Evolutionary conservation across 2,797 vertebrate genomes (phyloP), one percentile per base, ranked within the genome.

Genomic region (Labroides dimidiatus): DNA sequence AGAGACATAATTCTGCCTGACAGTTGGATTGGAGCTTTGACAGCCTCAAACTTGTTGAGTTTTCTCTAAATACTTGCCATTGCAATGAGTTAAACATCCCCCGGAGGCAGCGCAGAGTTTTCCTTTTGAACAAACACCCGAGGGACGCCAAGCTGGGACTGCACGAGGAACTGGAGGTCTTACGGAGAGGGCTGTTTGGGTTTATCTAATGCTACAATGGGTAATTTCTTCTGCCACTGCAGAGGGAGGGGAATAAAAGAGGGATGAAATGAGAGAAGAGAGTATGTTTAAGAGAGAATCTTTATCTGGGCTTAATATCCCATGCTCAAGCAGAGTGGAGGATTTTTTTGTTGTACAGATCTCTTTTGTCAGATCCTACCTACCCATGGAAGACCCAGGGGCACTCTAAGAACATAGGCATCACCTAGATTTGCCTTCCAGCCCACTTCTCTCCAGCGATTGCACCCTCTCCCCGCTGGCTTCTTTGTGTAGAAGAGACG

Each of bases 31-130:
- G 93, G 83, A 85, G 93, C 93, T 94, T 93, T 97, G 96, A 97
- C 95, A 96, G 95, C 95, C 93, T 84, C 93, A 93, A 97, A 97
- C 96, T 96, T 94, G 95, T 93, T 93, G 96, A 96, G 96, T 96
- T 97, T 96, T 94, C 94, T 97, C 95, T 97, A 97, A 97, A 96
- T 97, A 96, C 92, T 95, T 94, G 93, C 95, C 93, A 95, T 93
- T 95, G 95, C 95, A 95, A 97, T 96, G 96, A 96, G 96, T 97
- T 97, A 98, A 99, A 97, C 96, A 97, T 95, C 95, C 96, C 96
- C 95, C 91, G 93, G 95, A 96, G 96, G 96, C 95, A 95, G 86
- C 91, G 86, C 92, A 83, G 93, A 96, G 94, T 95, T 95, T 94
- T 95, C 93, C 91, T 96, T 98, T 97, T 97, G 96, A 98, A 97